Evolutionary conservation across 2,888 invertebrate genomes (phyloP), one percentile per base, ranked within the genome.

Genomic region (Acleris emargana): DNA sequence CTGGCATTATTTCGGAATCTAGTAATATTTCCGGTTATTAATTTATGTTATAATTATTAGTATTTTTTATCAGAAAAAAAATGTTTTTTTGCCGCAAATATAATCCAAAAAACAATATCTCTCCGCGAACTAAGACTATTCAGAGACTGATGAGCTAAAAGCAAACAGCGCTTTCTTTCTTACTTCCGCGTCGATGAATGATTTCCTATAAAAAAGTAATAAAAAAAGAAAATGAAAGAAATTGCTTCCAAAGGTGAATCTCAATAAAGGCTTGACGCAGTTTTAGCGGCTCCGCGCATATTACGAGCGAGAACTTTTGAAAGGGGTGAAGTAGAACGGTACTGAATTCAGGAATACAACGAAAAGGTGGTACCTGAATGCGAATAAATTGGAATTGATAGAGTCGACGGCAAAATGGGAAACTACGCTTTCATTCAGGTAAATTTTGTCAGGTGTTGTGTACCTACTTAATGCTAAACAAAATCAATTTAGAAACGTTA

Each of bases 291-390:
- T 72, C 71, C 73, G 74, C 76, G 80, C 76, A 79, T 88, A 88
- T 87, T 87, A 87, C 82, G 80, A 83, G 78, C 71, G 75, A 86
- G 71, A 86, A 89, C 81, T 88, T 90, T 84, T 84, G 82, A 87
- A 88, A 88, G 88, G 88, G 90, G 87, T 87, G 84, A 81, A 79
- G 45, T 22, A 84, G 80, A 76, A 76, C 80, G 78, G 86, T 83
- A 84, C 83, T 84, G 85, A 85, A 86, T 86, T 82, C 79, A 78
- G 80, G 75, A 78, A 85, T 83, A 92, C 88, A 87, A 76, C 86
- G 80, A 87, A 88, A 87, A 89, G 90, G 89, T 88, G 88, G 89
- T 82, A 77, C 88, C 81, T 81, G 75, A 74, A 78, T 75, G 71
- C 73, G 76, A 69, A 69, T 70, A 69, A 70, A 70, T 67, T 69